Evolutionary conservation across 2,113 vertebrate genomes (phyloP).

Genomic region (Balaenoptera acutorostrata): DNA sequence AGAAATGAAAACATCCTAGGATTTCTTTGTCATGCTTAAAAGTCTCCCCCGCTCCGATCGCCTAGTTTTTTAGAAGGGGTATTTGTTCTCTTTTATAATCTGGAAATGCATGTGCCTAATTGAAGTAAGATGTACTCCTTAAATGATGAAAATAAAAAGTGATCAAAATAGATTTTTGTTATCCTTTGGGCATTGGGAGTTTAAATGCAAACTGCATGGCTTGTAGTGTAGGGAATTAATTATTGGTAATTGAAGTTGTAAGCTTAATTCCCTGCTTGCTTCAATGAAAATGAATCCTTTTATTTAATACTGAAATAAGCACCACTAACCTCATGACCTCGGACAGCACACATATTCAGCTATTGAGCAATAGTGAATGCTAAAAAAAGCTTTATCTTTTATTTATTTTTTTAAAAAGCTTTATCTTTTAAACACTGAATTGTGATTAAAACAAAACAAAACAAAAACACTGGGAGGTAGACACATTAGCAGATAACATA

Average conservation of each 20-base stretch:
- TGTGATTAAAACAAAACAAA: conserved; percentile 50
- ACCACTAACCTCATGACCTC: conserved; percentile 50
- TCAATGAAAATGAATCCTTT: conserved; percentile 75
- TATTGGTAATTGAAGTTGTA: conserved; percentile 84
- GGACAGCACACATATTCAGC: conserved; percentile 54
- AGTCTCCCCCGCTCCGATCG: not conserved
- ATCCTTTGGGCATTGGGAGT: conserved; percentile 78
- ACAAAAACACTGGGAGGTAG: conserved; percentile 1
- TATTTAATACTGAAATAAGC: conserved; percentile 82
- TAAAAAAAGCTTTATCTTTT: conserved; percentile 51
- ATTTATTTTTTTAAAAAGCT: not conserved
- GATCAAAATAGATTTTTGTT: conserved; percentile 81
- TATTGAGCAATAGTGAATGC: conserved; percentile 38
- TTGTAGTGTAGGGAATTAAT: conserved; percentile 81
- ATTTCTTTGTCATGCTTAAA: conserved; percentile 40
- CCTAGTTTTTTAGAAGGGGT: conserved; percentile 6
- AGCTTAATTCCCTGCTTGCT: conserved; percentile 79
- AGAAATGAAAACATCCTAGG: conserved; percentile 32
- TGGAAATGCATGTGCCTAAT: conserved; percentile 55
- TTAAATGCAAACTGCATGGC: conserved; percentile 81
- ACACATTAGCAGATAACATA: conserved; percentile 17
- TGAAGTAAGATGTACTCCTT: conserved; percentile 66
- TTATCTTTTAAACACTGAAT: conserved; percentile 53
- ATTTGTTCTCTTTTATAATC: conserved; percentile 46
- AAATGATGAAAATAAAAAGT: conserved; percentile 80